Evolutionary conservation across 2,888 invertebrate species (phyloP).

Genomic region (Noctua comes): DNA sequence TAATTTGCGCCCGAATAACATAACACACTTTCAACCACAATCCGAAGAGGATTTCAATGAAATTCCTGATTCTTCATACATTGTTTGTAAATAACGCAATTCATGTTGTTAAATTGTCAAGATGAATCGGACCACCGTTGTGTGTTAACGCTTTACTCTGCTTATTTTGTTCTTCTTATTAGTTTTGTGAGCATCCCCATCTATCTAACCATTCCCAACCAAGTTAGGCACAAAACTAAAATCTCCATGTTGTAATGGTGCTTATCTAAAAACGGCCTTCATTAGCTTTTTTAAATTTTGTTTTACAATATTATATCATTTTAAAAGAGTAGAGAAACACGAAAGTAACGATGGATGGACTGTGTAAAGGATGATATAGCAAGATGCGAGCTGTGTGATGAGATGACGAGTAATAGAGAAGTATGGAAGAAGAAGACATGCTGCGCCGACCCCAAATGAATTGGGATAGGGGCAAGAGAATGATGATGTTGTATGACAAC

Average conservation of each 20-base stretch:
- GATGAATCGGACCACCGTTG: neutral
- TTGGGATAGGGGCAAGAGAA: too few species aligned
- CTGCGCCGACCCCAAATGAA: too few species aligned
- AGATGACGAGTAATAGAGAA: too few species aligned
- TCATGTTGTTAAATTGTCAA: neutral
- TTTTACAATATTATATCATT: neutral
- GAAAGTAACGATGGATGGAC: too few species aligned
- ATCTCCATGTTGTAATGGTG: neutral
- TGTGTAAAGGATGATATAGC: too few species aligned
- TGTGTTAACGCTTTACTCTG: neutral
- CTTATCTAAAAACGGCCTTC: neutral
- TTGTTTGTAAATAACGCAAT: neutral
- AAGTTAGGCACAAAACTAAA: neutral
- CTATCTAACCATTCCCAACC: neutral
- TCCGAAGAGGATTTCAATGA: neutral
- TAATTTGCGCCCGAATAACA: neutral
- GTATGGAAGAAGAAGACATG: too few species aligned
- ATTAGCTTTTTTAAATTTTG: neutral
- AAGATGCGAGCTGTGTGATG: too few species aligned
- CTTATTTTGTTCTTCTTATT: neutral
- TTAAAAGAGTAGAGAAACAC: too few species aligned
- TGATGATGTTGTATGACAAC: too few species aligned
- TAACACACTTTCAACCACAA: neutral
- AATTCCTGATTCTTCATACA: neutral
- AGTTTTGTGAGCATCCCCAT: neutral